Conservation (phyloP, 2,113 vertebrate species). For the Mus musculus region DNA sequence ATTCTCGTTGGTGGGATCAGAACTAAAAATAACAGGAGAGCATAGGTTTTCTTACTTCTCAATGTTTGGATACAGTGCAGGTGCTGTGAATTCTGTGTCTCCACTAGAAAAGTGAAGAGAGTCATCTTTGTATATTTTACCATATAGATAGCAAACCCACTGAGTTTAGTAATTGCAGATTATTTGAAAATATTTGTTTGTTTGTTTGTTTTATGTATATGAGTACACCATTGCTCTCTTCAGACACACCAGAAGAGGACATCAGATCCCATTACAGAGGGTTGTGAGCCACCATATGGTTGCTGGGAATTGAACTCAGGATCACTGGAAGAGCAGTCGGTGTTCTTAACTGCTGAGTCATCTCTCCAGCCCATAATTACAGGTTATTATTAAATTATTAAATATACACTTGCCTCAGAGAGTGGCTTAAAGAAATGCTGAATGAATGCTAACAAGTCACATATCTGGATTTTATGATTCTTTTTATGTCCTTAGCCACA, state of each 20-base stretch:
- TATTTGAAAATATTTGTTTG: neutral
- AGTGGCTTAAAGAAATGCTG: slow-evolving; percentile 22
- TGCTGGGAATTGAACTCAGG: too few relatives aligned
- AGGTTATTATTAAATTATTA: slow-evolving; percentile 11
- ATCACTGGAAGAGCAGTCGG: too few relatives aligned
- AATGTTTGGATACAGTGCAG: neutral
- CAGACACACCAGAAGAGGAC: too few relatives aligned
- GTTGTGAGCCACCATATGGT: too few relatives aligned
- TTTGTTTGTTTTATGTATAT: too few relatives aligned
- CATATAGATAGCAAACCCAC: neutral
- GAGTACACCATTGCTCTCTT: too few relatives aligned
- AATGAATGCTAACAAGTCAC: neutral
- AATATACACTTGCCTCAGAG: neutral
- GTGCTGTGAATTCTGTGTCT: neutral
- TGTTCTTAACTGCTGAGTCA: too few relatives aligned
- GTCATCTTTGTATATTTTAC: neutral
- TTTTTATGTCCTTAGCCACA: slow-evolving; percentile 29
- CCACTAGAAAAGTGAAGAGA: slow-evolving; percentile 1
- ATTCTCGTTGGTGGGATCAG: neutral
- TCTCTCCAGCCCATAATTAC: too few relatives aligned
- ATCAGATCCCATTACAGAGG: too few relatives aligned
- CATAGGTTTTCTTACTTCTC: neutral
- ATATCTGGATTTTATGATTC: neutral
- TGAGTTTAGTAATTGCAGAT: neutral
- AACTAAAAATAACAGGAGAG: neutral